Percentiles rank a stretch among this genome's conserved stretches.
phyloP scores from a whole-genome alignment of 2,888 invertebrate genomes.

The Dione vanillae region DNA sequence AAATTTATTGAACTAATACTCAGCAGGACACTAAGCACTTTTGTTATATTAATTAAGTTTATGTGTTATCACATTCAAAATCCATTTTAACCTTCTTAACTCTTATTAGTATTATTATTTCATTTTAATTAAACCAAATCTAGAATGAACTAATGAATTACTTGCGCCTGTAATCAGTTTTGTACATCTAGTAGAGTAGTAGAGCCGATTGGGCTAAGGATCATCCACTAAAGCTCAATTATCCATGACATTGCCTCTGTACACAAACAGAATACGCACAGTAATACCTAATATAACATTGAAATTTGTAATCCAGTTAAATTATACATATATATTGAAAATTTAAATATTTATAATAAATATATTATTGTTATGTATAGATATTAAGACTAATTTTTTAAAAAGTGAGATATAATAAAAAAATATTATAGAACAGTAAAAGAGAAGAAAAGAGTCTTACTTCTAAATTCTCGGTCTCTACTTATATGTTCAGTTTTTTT shows the following conservation, averaged over 20 bases:
- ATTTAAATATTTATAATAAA: too few species aligned
- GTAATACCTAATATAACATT: slow-evolving; percentile 5
- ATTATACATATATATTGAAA: not conserved
- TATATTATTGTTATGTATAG: too few species aligned
- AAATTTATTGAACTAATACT: too few species aligned
- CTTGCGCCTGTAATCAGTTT: slow-evolving; percentile 24
- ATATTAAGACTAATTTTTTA: too few species aligned
- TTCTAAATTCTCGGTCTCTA: too few species aligned
- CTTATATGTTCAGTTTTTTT: too few species aligned
- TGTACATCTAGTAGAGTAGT: slow-evolving; percentile 10
- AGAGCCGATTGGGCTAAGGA: slow-evolving; percentile 23
- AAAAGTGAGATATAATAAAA: too few species aligned
- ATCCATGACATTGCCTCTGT: slow-evolving; percentile 23
- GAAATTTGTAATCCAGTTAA: not conserved
- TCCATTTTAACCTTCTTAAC: not conserved
- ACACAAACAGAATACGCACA: not conserved
- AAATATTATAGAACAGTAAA: too few species aligned
- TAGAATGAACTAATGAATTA: not conserved
- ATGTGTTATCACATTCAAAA: not conserved
- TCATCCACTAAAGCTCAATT: slow-evolving; percentile 32
- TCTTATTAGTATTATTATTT: not conserved
- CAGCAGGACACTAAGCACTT: too few species aligned
- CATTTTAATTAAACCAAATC: not conserved
- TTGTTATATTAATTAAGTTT: too few species aligned
- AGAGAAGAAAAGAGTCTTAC: too few species aligned